Conservation (phyloP, 2,113 vertebrate species). For the Platichthys flesus region DNA sequence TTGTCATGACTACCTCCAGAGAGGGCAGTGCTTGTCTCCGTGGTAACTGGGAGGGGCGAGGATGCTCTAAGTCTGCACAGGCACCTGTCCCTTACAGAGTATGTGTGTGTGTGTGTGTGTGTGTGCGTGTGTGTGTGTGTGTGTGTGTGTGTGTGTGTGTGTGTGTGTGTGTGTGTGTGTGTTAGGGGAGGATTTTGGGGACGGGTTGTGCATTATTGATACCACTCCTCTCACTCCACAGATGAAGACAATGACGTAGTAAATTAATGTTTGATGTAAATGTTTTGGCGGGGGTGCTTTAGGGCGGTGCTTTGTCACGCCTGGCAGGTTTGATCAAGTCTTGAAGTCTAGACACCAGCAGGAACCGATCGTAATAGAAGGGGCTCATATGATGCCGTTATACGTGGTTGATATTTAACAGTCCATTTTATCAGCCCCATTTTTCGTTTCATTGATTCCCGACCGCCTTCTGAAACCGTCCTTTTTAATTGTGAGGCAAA, state of each 20-base stretch:
- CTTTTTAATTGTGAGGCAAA: neutral
- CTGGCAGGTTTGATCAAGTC: neutral
- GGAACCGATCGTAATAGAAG: neutral
- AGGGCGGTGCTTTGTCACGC: neutral
- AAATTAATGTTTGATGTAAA: constrained; percentile 69
- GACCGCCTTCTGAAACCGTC: neutral
- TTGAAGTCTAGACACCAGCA: constrained; percentile 26
- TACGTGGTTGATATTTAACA: neutral
- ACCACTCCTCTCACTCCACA: neutral
- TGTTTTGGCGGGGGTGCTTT: constrained; percentile 2
- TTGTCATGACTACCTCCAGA: constrained; percentile 67
- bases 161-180: neutral
- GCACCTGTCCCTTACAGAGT: neutral
- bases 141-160: neutral
- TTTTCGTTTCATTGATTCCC: too few species aligned
- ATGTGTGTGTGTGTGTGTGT: too few species aligned
- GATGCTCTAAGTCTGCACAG: constrained; percentile 36
- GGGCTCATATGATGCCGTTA: neutral
- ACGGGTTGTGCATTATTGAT: constrained; percentile 69
- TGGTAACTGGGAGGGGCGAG: constrained; percentile 62
- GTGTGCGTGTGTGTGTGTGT: neutral
- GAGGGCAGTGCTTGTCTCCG: constrained; percentile 53
- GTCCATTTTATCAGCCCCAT: too few species aligned
- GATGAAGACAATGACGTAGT: constrained; percentile 30
- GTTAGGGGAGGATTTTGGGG: neutral